phyloP scores from a whole-genome alignment of 2,888 invertebrate species.

The Melanchra persicariae region DNA sequence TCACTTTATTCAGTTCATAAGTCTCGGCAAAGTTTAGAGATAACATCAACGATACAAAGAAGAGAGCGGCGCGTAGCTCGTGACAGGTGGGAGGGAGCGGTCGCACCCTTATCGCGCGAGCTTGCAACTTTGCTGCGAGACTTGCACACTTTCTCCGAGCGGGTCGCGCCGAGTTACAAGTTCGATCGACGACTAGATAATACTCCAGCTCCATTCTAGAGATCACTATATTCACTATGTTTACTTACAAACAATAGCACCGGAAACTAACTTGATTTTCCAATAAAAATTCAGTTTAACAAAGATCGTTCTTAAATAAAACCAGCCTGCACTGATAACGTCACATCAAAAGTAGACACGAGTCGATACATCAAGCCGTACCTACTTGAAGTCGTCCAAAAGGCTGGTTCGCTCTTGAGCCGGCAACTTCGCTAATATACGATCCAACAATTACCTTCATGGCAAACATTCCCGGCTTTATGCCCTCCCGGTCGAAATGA shows the following conservation, averaged over 20 bases:
- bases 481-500: conserved; percentile 67
- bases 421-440: conserved; percentile 75
- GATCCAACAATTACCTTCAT: conserved; percentile 77
- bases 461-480: conserved; percentile 73
- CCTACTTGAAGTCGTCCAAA: conserved; percentile 57
- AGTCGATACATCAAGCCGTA: conserved; percentile 57
- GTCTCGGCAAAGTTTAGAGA: conserved; percentile 78
- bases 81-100: conserved; percentile 75
- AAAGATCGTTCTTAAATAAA: not conserved
- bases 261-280: not conserved
- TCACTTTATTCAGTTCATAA: conserved; percentile 78
- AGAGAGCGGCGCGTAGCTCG: conserved; percentile 70
- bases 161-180: conserved; percentile 59
- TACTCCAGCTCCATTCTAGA: conserved; percentile 26
- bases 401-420: conserved; percentile 62
- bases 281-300: not conserved
- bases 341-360: conserved; percentile 38
- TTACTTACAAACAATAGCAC: conserved; percentile 7
- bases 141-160: conserved; percentile 60
- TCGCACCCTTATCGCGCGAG: conserved; percentile 75
- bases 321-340: conserved; percentile 17
- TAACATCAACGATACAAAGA: conserved; percentile 80
- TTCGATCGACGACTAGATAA: conserved; percentile 64
- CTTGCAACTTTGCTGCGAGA: conserved; percentile 69
- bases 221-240: not conserved